A percentile compares a stretch with the other conserved stretches of the same genome.
phyloP scores from a whole-genome alignment of 1,140 invertebrate species.

The Caerostris darwini region DNA sequence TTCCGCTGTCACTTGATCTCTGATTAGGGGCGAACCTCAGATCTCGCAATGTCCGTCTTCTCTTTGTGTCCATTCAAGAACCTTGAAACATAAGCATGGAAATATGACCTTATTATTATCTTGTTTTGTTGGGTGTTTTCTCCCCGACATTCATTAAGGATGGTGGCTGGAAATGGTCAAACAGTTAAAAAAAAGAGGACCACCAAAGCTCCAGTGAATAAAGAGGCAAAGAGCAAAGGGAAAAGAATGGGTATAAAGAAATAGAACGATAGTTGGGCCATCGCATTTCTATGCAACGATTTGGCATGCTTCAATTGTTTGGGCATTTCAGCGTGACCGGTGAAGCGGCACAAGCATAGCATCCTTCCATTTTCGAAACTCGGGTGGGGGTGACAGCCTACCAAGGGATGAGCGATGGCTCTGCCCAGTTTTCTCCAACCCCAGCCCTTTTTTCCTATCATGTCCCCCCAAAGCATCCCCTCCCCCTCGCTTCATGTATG shows the following conservation, averaged over 20 bases:
- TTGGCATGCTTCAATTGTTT: constrained; percentile 78
- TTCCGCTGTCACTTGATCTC: constrained; percentile 60
- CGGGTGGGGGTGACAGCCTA: constrained; percentile 70
- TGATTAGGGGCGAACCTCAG: constrained; percentile 47
- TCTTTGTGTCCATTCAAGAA: constrained; percentile 6
- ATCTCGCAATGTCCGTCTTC: not conserved
- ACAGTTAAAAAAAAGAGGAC: constrained; percentile 63
- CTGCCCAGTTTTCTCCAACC: constrained; percentile 57
- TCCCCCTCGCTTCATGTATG: not conserved
- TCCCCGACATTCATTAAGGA: constrained; percentile 67
- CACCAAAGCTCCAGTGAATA: constrained; percentile 68
- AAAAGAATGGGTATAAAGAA: constrained; percentile 49
- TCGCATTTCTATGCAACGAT: constrained; percentile 77
- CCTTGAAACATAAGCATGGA: constrained; percentile 55
- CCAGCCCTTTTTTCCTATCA: constrained; percentile 52
- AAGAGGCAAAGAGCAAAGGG: constrained; percentile 50
- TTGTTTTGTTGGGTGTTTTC: constrained; percentile 56
- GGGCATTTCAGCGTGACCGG: constrained; percentile 73
- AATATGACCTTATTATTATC: constrained; percentile 67
- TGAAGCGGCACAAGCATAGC: constrained; percentile 67
- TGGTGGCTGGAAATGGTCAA: constrained; percentile 64
- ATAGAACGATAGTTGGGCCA: constrained; percentile 51
- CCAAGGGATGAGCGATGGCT: constrained; percentile 70
- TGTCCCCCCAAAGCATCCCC: not conserved
- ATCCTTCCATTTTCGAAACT: constrained; percentile 56